Evolutionary conservation across 2,888 invertebrate genomes (phyloP).

Genomic region (Buathra laborator): DNA sequence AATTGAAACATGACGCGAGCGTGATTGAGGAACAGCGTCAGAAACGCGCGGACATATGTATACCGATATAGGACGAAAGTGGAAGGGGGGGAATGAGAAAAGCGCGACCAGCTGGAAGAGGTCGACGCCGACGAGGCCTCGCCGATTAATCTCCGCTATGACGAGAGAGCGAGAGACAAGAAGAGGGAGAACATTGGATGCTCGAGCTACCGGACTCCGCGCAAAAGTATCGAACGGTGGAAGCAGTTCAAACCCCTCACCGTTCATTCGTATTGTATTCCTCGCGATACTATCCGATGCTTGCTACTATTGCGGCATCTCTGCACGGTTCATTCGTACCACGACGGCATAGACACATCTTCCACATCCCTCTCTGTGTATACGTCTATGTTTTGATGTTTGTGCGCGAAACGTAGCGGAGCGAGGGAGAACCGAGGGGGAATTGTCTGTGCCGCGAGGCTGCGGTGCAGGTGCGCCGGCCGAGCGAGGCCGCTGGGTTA

Average conservation of each 20-base stretch:
- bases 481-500: conserved; percentile 65
- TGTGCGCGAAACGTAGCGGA: neutral
- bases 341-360: neutral
- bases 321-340: neutral
- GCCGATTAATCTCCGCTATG: conserved; percentile 60
- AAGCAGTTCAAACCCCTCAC: conserved; percentile 30
- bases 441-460: conserved; percentile 5
- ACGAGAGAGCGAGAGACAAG: conserved; percentile 27
- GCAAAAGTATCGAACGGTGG: conserved; percentile 54
- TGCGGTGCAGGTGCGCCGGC: conserved; percentile 56
- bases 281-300: conserved; percentile 15
- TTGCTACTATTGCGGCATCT: conserved; percentile 10
- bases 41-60: neutral
- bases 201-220: conserved; percentile 7
- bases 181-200: neutral
- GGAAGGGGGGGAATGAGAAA: conserved; percentile 14
- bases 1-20: neutral
- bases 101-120: conserved; percentile 50
- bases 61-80: neutral
- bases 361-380: neutral
- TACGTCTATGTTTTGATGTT: neutral
- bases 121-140: conserved; percentile 46
- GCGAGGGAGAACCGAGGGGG: neutral
- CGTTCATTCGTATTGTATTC: conserved; percentile 1
- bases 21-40: neutral